These are phyloP conservation scores for Leptogaster cylindrica DNA, from an alignment of 2,888 invertebrate genomes.

Conservation along the genomic window DNA sequence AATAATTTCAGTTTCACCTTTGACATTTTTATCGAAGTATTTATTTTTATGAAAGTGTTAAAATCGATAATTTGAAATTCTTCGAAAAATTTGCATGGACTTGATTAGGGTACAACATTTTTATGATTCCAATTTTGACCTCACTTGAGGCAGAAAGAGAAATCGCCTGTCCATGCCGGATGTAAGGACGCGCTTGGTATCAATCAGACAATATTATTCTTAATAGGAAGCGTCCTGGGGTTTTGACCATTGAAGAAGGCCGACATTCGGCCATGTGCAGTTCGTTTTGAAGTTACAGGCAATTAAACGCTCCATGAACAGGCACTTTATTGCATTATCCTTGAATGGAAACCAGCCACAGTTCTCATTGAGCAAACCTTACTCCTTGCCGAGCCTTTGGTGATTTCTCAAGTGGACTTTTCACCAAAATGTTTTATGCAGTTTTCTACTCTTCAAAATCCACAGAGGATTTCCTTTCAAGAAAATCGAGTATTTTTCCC, in stretches of 20 bases:
- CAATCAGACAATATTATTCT: constrained; percentile 24
- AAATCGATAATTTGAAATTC: constrained; percentile 17
- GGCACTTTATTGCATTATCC: constrained; percentile 26
- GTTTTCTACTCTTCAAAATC: too few relatives aligned
- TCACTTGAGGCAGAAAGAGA: background rate
- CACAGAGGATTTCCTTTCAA: too few relatives aligned
- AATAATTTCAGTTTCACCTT: too few relatives aligned
- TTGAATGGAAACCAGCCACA: constrained; percentile 12
- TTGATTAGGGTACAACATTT: background rate
- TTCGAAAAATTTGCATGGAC: constrained; percentile 4
- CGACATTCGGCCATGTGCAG: constrained; percentile 30
- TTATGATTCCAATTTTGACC: too few relatives aligned
- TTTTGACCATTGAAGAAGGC: background rate
- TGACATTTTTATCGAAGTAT: too few relatives aligned
- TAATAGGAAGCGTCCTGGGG: constrained; percentile 1
- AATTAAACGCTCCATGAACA: background rate
- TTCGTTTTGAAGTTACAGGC: background rate
- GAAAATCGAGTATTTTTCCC: too few relatives aligned
- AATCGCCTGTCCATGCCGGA: constrained; percentile 7
- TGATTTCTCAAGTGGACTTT: constrained; percentile 21
- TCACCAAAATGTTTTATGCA: constrained; percentile 13
- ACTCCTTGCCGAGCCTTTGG: constrained; percentile 25
- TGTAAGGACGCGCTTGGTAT: constrained; percentile 18
- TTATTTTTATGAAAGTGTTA: constrained; percentile 23
- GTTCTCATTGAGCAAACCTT: constrained; percentile 24